These are phyloP conservation scores for Nothocercus julius DNA, from an alignment of 2,113 vertebrate genomes.

Conservation along the genomic window DNA sequence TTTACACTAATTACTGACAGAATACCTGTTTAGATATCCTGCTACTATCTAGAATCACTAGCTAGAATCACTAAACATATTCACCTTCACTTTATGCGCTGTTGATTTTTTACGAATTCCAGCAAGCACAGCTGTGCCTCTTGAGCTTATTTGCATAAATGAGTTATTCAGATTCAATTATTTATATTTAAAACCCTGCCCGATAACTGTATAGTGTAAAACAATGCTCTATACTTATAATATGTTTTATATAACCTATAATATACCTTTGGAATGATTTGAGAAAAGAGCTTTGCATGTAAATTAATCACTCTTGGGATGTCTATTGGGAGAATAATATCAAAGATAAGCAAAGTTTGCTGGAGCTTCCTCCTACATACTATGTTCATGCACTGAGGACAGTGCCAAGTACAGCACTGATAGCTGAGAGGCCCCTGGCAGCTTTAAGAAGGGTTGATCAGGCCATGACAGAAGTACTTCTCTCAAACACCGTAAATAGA, in stretches of 20 bases:
- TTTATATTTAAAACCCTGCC: neutral
- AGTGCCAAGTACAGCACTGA: neutral
- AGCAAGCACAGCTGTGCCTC: neutral
- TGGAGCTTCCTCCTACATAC: neutral
- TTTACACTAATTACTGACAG: neutral
- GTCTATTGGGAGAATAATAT: neutral
- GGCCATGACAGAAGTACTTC: neutral
- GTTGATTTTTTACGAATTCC: neutral
- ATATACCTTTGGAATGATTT: neutral
- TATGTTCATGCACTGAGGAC: neutral
- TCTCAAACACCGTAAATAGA: conserved; percentile 8
- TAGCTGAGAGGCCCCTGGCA: neutral
- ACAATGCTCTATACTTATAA: neutral
- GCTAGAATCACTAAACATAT: neutral
- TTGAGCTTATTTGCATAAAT: neutral
- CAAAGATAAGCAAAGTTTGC: neutral
- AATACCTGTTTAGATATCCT: neutral
- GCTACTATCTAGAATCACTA: neutral
- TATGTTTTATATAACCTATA: neutral
- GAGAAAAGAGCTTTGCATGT: neutral
- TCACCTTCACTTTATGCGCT: neutral
- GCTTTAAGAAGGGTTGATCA: neutral
- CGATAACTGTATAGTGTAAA: neutral
- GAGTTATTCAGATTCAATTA: neutral
- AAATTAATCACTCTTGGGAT: neutral